A percentile compares a stretch with the other conserved stretches of the same genome.
These are phyloP conservation scores for Augochlora pura DNA, from an alignment of 1,140 invertebrate genomes.

Conservation along the genomic window DNA sequence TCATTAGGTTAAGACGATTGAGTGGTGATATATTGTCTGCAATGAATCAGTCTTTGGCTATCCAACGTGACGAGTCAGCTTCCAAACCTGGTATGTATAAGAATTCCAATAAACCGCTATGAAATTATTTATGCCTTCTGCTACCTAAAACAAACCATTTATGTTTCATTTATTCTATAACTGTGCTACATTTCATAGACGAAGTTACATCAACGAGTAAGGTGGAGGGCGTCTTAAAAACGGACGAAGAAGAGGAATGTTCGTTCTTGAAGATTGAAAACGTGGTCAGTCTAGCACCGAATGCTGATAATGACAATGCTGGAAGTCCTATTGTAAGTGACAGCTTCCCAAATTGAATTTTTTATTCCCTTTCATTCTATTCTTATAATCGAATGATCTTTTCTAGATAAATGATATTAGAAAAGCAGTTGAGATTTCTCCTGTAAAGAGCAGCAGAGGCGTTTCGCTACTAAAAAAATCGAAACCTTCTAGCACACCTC, in stretches of 20 bases:
- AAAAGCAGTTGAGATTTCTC: slow-evolving; percentile 69
- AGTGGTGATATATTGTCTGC: slow-evolving; percentile 75
- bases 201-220: slow-evolving; percentile 6
- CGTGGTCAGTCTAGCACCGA: slow-evolving; percentile 74
- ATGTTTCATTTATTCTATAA: not conserved
- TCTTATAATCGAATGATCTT: not conserved
- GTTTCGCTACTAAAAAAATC: slow-evolving; percentile 71
- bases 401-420: slow-evolving; percentile 70
- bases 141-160: not conserved
- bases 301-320: slow-evolving; percentile 22
- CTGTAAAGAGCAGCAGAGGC: slow-evolving; percentile 53
- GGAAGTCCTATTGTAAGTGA: slow-evolving; percentile 61
- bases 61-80: not conserved
- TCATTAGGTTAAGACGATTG: slow-evolving; percentile 73
- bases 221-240: slow-evolving; percentile 5
- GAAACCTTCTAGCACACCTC: slow-evolving; percentile 36
- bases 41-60: slow-evolving; percentile 2
- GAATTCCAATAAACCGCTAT: not conserved
- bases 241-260: slow-evolving; percentile 58
- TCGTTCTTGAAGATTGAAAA: slow-evolving; percentile 75
- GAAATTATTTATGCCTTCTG: too few relatives aligned
- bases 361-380: not conserved
- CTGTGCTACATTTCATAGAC: slow-evolving; percentile 27
- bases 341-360: not conserved
- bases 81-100: slow-evolving; percentile 11